Conservation (phyloP, 2,113 vertebrate genomes). For the Syrmaticus mikado region DNA sequence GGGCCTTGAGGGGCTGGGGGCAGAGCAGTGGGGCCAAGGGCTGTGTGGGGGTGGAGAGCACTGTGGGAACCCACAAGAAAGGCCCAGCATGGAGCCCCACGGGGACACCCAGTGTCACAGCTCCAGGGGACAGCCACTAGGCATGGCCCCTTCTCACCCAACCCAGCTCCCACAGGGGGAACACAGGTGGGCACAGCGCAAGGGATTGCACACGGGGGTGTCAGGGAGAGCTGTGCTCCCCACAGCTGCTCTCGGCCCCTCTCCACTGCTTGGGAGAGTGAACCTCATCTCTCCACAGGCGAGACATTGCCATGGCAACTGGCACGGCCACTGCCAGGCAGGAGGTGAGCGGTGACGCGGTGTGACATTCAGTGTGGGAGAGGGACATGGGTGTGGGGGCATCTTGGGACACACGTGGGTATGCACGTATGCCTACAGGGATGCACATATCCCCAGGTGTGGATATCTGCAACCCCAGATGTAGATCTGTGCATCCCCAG, state of each 20-base stretch:
- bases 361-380: not conserved
- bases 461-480: not conserved
- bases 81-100: not conserved
- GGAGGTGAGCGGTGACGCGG: not conserved
- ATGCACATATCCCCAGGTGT: not conserved
- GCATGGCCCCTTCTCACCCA: not conserved
- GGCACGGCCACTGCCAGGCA: conserved; percentile 7
- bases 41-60: not conserved
- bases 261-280: not conserved
- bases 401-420: not conserved
- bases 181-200: not conserved
- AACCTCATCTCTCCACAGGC: conserved; percentile 20
- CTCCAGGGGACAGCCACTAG: not conserved
- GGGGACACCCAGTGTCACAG: not conserved
- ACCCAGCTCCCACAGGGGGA: not conserved
- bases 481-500: not conserved
- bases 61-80: not conserved
- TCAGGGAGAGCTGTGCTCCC: not conserved
- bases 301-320: conserved; percentile 46
- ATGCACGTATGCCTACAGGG: not conserved
- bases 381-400: not conserved
- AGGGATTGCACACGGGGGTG: not conserved
- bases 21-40: not conserved
- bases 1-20: not conserved
- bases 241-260: not conserved